Conservation (phyloP, 1,140 invertebrate species). For the Melitaea cinxia region DNA sequence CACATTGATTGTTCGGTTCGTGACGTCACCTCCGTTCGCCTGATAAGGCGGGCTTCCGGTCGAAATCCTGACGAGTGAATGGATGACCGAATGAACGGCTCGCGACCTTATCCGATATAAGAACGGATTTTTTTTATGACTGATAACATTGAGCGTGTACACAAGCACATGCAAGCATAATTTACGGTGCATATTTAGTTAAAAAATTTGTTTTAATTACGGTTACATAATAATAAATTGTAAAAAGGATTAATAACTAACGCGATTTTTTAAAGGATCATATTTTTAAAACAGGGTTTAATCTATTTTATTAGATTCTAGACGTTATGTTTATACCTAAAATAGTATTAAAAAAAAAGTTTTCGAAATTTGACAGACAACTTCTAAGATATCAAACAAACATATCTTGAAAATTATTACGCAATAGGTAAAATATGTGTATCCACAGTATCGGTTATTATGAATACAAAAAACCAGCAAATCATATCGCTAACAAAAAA, state of each 20-base stretch:
- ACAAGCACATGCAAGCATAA: slow-evolving; percentile 2
- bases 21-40: slow-evolving; percentile 72
- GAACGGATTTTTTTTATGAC: slow-evolving; percentile 28
- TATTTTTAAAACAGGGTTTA: no score
- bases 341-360: no score
- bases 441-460: neutral
- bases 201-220: neutral
- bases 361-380: no score
- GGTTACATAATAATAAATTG: no score
- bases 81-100: slow-evolving; percentile 61
- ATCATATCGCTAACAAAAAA: neutral
- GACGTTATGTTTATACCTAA: no score
- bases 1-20: slow-evolving; percentile 60
- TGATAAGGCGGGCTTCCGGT: slow-evolving; percentile 74
- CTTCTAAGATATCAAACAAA: neutral
- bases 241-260: neutral
- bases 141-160: slow-evolving; percentile 14
- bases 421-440: no score
- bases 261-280: no score
- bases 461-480: neutral
- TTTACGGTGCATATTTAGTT: neutral
- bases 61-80: slow-evolving; percentile 62
- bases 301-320: no score
- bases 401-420: no score
- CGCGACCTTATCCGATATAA: slow-evolving; percentile 47